Conservation (phyloP, 1,140 invertebrate genomes). For the Metopolophium dirhodum region DNA sequence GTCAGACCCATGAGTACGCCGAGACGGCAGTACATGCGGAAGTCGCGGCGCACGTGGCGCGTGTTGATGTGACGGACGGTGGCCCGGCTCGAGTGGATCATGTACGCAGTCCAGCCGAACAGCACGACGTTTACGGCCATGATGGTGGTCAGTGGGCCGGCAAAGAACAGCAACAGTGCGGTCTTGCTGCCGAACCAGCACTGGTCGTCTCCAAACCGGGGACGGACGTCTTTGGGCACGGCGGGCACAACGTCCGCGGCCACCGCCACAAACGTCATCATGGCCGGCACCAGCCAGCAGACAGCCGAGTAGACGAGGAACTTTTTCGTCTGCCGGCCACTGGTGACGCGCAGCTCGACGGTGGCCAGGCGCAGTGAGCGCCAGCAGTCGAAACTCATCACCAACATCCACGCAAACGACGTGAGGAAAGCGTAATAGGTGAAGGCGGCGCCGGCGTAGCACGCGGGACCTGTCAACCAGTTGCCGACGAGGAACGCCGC, state of each 20-base stretch:
- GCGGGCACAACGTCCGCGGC: conserved; percentile 65
- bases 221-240: conserved; percentile 63
- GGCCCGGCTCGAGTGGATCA: conserved; percentile 66
- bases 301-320: conserved; percentile 67
- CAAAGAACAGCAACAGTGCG: conserved; percentile 68
- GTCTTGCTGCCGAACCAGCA: conserved; percentile 68
- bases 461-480: conserved; percentile 61
- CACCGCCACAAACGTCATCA: conserved; percentile 65
- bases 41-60: conserved; percentile 62
- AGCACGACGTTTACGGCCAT: conserved; percentile 66
- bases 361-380: conserved; percentile 66
- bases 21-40: conserved; percentile 69
- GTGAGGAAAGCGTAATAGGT: conserved; percentile 68
- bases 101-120: conserved; percentile 66
- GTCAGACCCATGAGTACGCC: conserved; percentile 67
- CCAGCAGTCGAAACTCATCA: conserved; percentile 70
- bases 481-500: conserved; percentile 64
- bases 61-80: conserved; percentile 62
- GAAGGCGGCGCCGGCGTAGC: conserved; percentile 63
- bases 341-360: conserved; percentile 64
- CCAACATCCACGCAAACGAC: conserved; percentile 70
- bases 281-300: conserved; percentile 66
- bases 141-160: conserved; percentile 65
- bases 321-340: conserved; percentile 63
- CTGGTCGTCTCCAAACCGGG: conserved; percentile 64